Conservation (phyloP, 2,113 vertebrate genomes). For the Hemiscyllium ocellatum region DNA sequence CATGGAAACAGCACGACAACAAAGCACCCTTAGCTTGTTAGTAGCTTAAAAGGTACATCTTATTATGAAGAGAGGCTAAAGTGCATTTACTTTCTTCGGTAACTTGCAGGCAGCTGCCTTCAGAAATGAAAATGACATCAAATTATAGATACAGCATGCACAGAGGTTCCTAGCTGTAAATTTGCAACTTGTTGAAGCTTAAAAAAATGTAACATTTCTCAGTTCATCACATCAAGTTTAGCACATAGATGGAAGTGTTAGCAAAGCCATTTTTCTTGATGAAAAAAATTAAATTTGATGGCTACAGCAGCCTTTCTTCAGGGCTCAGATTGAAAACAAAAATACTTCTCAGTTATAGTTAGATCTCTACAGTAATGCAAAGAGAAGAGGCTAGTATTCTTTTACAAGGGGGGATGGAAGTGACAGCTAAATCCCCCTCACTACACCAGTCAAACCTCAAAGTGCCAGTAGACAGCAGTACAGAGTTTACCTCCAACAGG, state of each 20-base stretch:
- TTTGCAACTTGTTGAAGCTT: neutral
- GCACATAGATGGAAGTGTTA: neutral
- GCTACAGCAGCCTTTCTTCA: neutral
- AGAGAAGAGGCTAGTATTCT: neutral
- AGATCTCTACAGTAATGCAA: neutral
- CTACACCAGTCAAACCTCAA: neutral
- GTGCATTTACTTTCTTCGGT: neutral
- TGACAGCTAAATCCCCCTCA: neutral
- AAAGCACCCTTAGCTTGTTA: neutral
- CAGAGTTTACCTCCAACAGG: too few relatives aligned
- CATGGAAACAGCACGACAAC: neutral
- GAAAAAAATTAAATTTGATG: neutral
- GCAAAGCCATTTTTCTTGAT: neutral
- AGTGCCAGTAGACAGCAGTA: neutral
- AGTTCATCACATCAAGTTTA: neutral
- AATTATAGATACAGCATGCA: neutral
- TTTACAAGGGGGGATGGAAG: neutral
- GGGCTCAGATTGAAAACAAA: neutral
- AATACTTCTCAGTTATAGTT: neutral
- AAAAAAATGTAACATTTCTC: neutral
- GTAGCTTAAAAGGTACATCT: neutral
- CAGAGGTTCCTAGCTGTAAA: neutral
- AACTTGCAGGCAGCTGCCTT: neutral
- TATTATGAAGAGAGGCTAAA: constrained; percentile 9
- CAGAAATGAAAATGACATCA: constrained; percentile 18